These are phyloP conservation scores for Ploceus nigricollis DNA, from an alignment of 2,113 vertebrate species.

Conservation along the genomic window DNA sequence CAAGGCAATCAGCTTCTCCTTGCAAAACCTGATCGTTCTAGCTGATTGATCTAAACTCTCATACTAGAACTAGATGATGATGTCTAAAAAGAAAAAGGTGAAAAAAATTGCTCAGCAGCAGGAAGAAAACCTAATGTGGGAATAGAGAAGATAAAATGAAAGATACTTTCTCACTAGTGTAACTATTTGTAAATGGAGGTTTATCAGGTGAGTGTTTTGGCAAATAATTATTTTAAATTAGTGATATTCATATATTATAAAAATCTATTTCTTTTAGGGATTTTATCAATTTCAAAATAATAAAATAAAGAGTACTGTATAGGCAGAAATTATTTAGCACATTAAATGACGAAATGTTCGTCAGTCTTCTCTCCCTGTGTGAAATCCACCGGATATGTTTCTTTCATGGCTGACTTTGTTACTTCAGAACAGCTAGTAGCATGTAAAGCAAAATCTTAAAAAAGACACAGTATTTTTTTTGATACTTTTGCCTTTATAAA, in stretches of 20 bases:
- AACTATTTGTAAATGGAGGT: neutral
- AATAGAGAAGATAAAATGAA: neutral
- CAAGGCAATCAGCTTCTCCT: neutral
- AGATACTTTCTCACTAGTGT: neutral
- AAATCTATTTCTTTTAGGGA: rapidly evolving
- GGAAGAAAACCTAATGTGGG: rapidly evolving
- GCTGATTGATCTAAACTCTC: neutral
- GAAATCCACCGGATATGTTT: neutral
- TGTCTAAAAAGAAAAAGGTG: neutral
- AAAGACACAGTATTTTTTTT: neutral
- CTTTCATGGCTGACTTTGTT: neutral
- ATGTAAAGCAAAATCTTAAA: neutral
- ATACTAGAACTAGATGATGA: neutral
- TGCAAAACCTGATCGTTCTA: neutral
- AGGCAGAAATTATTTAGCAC: neutral
- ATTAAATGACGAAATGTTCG: neutral
- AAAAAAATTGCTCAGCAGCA: neutral
- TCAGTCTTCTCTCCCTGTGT: neutral
- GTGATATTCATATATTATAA: neutral
- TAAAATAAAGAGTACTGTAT: neutral
- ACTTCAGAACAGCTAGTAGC: neutral
- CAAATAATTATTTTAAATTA: neutral
- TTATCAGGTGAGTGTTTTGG: neutral
- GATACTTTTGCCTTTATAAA: neutral
- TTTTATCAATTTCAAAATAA: neutral